Base-by-base conservation (phyloP, 2,113 vertebrate species). In the Lutjanus erythropterus region DNA sequence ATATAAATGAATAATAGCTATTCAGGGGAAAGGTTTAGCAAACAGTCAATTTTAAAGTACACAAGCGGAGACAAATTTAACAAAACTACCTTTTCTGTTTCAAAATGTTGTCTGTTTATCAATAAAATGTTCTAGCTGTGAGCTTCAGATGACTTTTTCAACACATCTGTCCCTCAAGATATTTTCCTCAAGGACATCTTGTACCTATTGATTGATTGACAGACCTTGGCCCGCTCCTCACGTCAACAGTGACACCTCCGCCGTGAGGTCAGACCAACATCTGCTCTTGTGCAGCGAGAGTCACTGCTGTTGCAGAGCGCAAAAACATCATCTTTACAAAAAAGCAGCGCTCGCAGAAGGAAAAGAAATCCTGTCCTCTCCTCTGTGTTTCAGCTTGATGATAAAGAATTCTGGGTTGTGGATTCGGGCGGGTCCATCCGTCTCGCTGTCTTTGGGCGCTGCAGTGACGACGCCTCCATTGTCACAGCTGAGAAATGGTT, bases 401-500 rank as follows among this genome's bases (percentile, higher is more conserved):
- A 82, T 83, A 74, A 80, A 85, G 50, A 52, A 80, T 84, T 85
- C 65, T 44, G 73, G 75, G 55, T 49, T 52, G 42, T 29, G 53
- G 85, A 52, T 77, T 65, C 2, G 60, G 69, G 61, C 19, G 59
- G 69, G 75, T 86, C 78, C 68, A 81, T 88, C 79, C 49, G 41
- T 88, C 82, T 90, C 52, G 33, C 68, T 72, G 83, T 89, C 84
- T 89, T 71, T 50, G 33, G 76, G 27, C 9, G 39, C 64, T 16
- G 71, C 87, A 84, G 56, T 75, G 84, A 89, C 82, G 75, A 75
- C 55, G 61, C 81, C 86, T 83, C 76, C 79, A 80, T 87, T 89
- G 84, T 93, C 86, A 89, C 61, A 23, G 83, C 60, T 83, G 89
- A 90, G 88, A 91, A 91, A 91, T 74, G 61, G 81, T 84, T 81